Conservation (phyloP, 1,140 invertebrate species). For the Cotesia chilonis region DNA sequence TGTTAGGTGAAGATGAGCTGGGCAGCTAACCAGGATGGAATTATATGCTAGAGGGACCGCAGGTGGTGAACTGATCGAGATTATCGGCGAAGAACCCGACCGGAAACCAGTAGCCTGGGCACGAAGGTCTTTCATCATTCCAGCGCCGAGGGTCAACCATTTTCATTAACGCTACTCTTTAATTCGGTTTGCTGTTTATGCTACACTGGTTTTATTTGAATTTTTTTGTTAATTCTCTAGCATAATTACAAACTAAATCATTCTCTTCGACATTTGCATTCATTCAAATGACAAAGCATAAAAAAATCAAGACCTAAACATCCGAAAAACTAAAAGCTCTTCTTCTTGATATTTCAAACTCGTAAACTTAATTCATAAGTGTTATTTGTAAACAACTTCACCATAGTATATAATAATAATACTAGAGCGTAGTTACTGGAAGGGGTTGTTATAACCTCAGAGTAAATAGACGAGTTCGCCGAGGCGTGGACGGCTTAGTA, state of each 20-base stretch:
- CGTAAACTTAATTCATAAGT: slow-evolving; percentile 6
- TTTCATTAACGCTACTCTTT: slow-evolving; percentile 3
- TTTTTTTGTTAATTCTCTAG: too few relatives aligned
- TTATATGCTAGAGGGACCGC: slow-evolving; percentile 35
- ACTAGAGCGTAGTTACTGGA: slow-evolving; percentile 14
- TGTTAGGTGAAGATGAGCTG: slow-evolving; percentile 11
- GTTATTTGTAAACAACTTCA: neutral
- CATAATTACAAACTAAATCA: too few relatives aligned
- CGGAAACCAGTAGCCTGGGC: slow-evolving; percentile 53
- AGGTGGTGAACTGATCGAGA: slow-evolving; percentile 56
- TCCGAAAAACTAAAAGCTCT: too few relatives aligned
- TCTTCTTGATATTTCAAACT: neutral
- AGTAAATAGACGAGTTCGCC: slow-evolving; percentile 61
- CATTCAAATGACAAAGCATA: too few relatives aligned
- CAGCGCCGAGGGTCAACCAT: slow-evolving; percentile 1
- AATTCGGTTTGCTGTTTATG: neutral
- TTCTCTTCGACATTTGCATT: too few relatives aligned
- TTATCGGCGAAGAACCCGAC: slow-evolving; percentile 56
- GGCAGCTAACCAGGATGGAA: neutral
- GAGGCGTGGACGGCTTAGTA: slow-evolving; percentile 58
- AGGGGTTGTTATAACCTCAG: slow-evolving; percentile 32
- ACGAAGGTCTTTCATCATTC: slow-evolving; percentile 57
- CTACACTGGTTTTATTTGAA: neutral
- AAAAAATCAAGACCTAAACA: too few relatives aligned
- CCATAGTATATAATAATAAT: slow-evolving; percentile 6